Base-by-base conservation (phyloP, 2,113 vertebrate genomes). In the Larimichthys polyactis region DNA sequence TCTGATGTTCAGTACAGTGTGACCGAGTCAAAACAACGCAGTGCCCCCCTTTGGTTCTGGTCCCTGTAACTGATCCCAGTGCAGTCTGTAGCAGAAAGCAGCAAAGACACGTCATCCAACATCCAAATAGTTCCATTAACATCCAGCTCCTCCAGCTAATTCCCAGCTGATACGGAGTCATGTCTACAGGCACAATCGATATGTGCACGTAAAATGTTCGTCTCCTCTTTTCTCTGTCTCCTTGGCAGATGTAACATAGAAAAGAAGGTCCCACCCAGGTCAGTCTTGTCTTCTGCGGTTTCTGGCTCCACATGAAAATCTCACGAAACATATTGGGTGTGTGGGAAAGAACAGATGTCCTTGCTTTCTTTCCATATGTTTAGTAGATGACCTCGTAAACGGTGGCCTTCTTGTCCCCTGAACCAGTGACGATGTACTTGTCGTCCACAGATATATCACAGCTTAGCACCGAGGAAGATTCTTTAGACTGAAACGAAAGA, bases 341-440 rank as follows among this genome's bases (percentile, higher is more conserved):
- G 62, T 71, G 15, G 63, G 67, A 49, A 71, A 69, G 16, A 81
- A 46, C n/a, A 75, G 58, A 71, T 20, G 60, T 81, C 70, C 71
- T 29, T 14, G 52, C 10, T 48, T 75, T 66, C 44, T 49, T 44
- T 68, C 48, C 17, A 24, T 12, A 5, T 19, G 59, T 64, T 88
- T 94, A 99, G 94, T 99, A 99, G 95, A 99, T 98, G 91, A 99
- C 98, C 93, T 99, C 98, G 49, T 99, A 99, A 82, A 99, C 97
- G 3, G 98, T 99, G 91, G 98, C 98, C 93, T 99, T 99, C 95
- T 99, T 99, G 96, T 99, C 98, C 60, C 98, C 98, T 51, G 98
- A 99, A 87, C 98, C 98, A 2, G 98, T 99, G 84, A 99, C 97
- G 11, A 99, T 99, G 92, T 99, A 99, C 83, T 99, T 98, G 95